Percentiles rank a stretch among this genome's conserved stretches.
phyloP scores from a whole-genome alignment of 53 echinoderm and acorn worm genomes.

The Actinopyga echinites region DNA sequence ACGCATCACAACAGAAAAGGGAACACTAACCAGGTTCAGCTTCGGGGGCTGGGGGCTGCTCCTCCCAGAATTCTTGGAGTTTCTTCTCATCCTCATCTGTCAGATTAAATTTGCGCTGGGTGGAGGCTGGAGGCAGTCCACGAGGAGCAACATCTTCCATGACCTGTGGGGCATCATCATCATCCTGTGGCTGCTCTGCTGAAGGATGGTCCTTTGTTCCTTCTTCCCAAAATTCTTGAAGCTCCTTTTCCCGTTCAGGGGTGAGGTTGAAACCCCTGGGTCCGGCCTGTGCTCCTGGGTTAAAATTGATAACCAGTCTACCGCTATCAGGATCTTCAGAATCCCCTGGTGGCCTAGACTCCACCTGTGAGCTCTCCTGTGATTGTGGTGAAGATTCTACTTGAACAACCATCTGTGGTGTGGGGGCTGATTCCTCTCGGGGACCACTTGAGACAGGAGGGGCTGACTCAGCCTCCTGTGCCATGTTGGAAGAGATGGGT shows the following conservation, averaged over 20 bases:
- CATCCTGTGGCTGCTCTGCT: background rate
- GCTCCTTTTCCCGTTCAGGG: background rate
- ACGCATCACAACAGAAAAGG: background rate
- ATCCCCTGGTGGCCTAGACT: conserved; percentile 2
- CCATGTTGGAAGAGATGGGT: background rate
- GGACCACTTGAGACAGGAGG: conserved; percentile 7
- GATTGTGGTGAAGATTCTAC: conserved; percentile 3
- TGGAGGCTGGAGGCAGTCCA: conserved; percentile 1
- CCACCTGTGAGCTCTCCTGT: background rate
- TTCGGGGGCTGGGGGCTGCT: background rate
- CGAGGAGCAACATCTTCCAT: conserved; percentile 13
- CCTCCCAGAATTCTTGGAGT: conserved; percentile 68
- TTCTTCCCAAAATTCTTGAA: conserved; percentile 30
- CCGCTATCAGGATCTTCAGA: background rate
- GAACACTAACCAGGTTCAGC: conserved; percentile 4
- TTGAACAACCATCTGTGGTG: background rate
- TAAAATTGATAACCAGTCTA: conserved; percentile 14
- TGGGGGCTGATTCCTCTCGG: conserved; percentile 28
- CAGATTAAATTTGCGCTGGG: conserved; percentile 29
- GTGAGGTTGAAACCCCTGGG: conserved; percentile 12
- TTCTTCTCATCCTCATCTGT: conserved; percentile 62
- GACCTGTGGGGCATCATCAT: conserved; percentile 6
- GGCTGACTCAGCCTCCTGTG: conserved; percentile 14
- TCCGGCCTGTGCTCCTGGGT: background rate
- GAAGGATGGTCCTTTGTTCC: background rate